Conservation (phyloP, 2,888 invertebrate genomes). For the Mythimna ferrago region DNA sequence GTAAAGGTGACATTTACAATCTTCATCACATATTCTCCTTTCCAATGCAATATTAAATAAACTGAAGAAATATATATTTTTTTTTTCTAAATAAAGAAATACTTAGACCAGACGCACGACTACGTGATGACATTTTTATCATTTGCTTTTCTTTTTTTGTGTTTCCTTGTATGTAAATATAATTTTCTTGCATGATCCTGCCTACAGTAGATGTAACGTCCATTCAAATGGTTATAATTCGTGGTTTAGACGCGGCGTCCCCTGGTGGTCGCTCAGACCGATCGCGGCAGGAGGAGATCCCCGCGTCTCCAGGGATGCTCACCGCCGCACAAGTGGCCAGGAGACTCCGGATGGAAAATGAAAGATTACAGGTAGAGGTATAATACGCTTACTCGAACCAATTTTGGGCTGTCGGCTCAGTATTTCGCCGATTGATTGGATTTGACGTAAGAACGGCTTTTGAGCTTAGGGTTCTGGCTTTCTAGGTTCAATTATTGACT, state of each 20-base stretch:
- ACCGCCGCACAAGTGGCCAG: constrained; percentile 91
- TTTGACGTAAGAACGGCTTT: constrained; percentile 31
- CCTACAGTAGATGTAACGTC: not conserved
- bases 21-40: not conserved
- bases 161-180: not conserved
- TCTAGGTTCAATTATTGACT: constrained; percentile 3
- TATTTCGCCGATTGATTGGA: constrained; percentile 32
- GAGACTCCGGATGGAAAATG: constrained; percentile 94
- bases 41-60: not conserved
- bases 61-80: not conserved
- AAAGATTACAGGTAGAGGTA: constrained; percentile 91
- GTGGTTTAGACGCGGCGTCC: constrained; percentile 80
- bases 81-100: not conserved
- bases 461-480: constrained; percentile 21
- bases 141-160: not conserved
- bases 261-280: constrained; percentile 86
- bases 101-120: not conserved
- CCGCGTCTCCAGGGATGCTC: constrained; percentile 90
- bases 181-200: not conserved
- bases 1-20: not conserved
- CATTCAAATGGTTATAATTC: constrained; percentile 46
- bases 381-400: constrained; percentile 46
- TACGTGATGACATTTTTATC: not conserved
- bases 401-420: constrained; percentile 45
- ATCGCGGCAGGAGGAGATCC: constrained; percentile 86